Evolutionary conservation across 2,797 vertebrate genomes (phyloP).

Genomic region (Phrynocephalus guinanensis): DNA sequence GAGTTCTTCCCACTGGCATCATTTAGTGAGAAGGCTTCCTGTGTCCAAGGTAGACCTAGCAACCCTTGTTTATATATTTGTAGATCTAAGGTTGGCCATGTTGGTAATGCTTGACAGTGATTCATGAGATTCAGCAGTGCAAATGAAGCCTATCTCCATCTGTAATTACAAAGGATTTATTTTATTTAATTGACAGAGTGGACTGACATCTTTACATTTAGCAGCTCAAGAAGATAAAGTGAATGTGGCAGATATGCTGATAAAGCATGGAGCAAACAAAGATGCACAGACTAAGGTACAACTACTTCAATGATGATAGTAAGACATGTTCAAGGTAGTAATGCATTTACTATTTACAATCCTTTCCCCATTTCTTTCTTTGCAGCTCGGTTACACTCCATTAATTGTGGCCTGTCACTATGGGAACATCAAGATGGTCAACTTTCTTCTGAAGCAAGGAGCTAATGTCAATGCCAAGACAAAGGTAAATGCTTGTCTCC

Average conservation of each 20-base stretch:
- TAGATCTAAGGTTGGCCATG: neutral
- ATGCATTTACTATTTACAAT: constrained; percentile 57
- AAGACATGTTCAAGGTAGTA: constrained; percentile 8
- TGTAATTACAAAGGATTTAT: neutral
- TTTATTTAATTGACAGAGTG: constrained; percentile 82
- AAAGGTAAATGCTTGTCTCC: constrained; percentile 84
- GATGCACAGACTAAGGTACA: constrained; percentile 97
- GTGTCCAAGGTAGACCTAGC: neutral
- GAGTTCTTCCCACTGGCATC: neutral
- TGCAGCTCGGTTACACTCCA: constrained; percentile 95
- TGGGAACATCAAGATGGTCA: constrained; percentile 97
- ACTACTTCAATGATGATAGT: neutral
- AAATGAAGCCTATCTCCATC: neutral
- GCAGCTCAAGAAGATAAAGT: constrained; percentile 97
- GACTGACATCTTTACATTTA: constrained; percentile 93
- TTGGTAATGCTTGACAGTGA: neutral
- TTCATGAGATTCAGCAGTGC: neutral
- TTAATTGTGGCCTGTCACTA: constrained; percentile 98
- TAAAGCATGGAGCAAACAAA: constrained; percentile 85
- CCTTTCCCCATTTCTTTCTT: constrained; percentile 62
- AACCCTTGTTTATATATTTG: neutral
- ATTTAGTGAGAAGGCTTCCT: neutral
- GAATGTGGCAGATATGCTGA: constrained; percentile 88
- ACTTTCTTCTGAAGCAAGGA: constrained; percentile 92
- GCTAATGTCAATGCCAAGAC: constrained; percentile 94